Evolutionary conservation across 2,797 vertebrate species (phyloP).

Genomic region (Phoeniculus purpureus): DNA sequence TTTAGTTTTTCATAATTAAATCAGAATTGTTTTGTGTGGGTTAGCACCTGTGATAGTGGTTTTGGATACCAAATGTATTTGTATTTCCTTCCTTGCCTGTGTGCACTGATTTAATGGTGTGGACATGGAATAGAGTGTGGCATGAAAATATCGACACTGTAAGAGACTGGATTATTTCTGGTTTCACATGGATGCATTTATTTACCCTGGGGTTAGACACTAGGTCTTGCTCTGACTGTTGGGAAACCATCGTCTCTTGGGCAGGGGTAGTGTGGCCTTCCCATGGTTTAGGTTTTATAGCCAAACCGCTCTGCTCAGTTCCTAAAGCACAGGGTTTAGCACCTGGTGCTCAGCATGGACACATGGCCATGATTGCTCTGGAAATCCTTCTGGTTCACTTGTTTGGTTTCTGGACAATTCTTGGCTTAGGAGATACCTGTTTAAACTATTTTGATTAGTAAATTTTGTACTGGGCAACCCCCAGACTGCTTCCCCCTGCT

Average conservation of each 20-base stretch:
- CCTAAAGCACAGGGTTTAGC: neutral
- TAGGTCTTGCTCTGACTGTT: neutral
- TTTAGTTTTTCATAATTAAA: neutral
- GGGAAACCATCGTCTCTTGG: neutral
- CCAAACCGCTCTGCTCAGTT: too few relatives aligned
- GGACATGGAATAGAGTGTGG: neutral
- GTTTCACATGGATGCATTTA: neutral
- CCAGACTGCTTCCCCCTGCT: too few relatives aligned
- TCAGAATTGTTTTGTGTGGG: neutral
- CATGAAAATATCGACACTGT: neutral
- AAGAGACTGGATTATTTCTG: neutral
- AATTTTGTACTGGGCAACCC: neutral
- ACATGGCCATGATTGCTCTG: neutral
- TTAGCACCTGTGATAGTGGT: neutral
- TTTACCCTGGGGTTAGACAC: neutral
- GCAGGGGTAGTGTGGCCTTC: neutral
- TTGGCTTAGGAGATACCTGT: neutral
- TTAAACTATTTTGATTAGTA: neutral
- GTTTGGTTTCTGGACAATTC: neutral
- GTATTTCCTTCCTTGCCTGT: neutral
- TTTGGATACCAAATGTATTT: neutral
- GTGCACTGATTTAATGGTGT: neutral
- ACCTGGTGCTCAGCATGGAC: neutral
- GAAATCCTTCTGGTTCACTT: neutral
- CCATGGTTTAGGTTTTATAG: accelerated